These are phyloP conservation scores for Patella vulgata DNA, from an alignment of 1,140 invertebrate species.

Conservation along the genomic window DNA sequence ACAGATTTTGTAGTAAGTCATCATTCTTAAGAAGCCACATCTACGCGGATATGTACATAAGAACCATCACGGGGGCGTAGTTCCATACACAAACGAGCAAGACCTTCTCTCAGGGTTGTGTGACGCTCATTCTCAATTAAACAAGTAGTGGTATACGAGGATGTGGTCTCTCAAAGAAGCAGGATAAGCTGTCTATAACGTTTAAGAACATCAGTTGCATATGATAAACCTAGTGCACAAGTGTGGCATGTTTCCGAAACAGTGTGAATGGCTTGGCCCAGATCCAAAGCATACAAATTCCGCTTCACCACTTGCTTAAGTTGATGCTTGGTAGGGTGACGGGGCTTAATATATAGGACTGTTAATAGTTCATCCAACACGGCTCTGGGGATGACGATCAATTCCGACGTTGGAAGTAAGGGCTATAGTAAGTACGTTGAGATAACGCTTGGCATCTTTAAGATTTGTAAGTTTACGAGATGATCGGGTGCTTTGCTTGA, in stretches of 20 bases:
- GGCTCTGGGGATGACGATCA: constrained; percentile 24
- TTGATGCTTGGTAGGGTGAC: constrained; percentile 22
- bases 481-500: constrained; percentile 31
- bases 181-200: constrained; percentile 16
- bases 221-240: constrained; percentile 27
- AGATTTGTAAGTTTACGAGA: constrained; percentile 23
- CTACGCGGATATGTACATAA: constrained; percentile 16
- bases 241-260: constrained; percentile 9
- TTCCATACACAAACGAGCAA: constrained; percentile 2
- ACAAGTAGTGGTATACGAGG: constrained; percentile 18
- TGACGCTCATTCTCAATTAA: constrained; percentile 5
- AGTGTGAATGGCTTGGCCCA: constrained; percentile 19
- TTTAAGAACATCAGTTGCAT: constrained; percentile 30
- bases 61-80: constrained; percentile 18
- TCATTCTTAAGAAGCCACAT: constrained; percentile 17
- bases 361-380: constrained; percentile 33
- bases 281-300: constrained; percentile 32
- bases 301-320: constrained; percentile 13
- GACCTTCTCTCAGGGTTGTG: constrained; percentile 5
- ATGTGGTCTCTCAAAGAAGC: constrained; percentile 16
- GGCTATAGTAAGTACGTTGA: constrained; percentile 22
- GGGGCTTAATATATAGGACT: constrained; percentile 21
- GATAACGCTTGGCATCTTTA: constrained; percentile 28
- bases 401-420: constrained; percentile 1
- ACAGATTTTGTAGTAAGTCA: constrained; percentile 1